Percentiles rank a stretch among this genome's conserved stretches.
These are phyloP conservation scores for Zaprionus gabonicus DNA, from an alignment of 1,140 invertebrate genomes.

Conservation along the genomic window DNA sequence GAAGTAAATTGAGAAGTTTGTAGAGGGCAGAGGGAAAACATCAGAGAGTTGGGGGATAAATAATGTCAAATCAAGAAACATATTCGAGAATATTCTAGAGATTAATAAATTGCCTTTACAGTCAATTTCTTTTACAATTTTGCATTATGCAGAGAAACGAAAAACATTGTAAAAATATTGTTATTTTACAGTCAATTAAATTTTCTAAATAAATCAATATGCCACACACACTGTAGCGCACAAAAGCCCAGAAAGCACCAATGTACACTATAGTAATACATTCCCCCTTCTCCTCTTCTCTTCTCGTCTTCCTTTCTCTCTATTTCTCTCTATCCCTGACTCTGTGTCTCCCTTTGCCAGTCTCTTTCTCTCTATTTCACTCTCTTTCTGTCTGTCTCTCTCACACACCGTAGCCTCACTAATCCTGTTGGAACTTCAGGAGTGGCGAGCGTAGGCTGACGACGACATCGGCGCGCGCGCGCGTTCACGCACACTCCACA, in stretches of 20 bases:
- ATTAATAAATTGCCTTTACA: neutral
- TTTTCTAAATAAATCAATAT: neutral
- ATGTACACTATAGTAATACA: neutral
- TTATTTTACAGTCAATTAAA: neutral
- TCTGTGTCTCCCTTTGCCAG: too few species aligned
- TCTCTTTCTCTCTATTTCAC: neutral
- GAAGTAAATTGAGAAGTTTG: neutral
- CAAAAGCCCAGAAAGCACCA: conserved; percentile 1
- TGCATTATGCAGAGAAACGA: neutral
- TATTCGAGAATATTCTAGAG: neutral
- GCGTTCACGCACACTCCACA: conserved; percentile 31
- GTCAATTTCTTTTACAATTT: neutral
- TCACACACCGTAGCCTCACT: conserved; percentile 34
- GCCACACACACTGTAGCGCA: neutral
- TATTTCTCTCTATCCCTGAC: too few species aligned
- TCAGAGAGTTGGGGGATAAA: neutral
- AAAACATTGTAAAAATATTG: neutral
- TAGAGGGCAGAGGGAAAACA: neutral
- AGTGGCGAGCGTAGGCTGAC: conserved; percentile 37
- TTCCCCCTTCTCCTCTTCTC: neutral
- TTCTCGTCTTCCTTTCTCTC: neutral
- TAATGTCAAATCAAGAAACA: too few species aligned
- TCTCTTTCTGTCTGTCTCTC: neutral
- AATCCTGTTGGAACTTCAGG: conserved; percentile 69
- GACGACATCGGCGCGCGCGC: conserved; percentile 27